phyloP scores from a whole-genome alignment of 2,888 invertebrate species.

The Drosophila neonasuta region DNA sequence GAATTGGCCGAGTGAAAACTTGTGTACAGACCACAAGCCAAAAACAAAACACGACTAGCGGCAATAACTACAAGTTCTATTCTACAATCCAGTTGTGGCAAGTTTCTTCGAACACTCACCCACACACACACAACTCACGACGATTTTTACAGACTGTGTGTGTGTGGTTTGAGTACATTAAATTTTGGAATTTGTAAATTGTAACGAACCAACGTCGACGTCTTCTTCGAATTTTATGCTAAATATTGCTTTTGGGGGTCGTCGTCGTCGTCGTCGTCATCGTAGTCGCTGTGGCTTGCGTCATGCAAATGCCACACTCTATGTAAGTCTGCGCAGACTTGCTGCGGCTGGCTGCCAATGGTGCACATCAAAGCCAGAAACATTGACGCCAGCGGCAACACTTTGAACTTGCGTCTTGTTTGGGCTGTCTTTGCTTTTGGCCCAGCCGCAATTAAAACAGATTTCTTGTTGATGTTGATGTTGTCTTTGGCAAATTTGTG shows the following conservation, averaged over 20 bases:
- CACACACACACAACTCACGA: slow-evolving; percentile 54
- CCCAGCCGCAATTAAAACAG: slow-evolving; percentile 71
- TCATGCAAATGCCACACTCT: slow-evolving; percentile 8
- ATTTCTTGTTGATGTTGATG: slow-evolving; percentile 67
- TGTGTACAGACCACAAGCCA: slow-evolving; percentile 29
- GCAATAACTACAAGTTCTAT: slow-evolving; percentile 33
- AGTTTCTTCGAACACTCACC: slow-evolving; percentile 1
- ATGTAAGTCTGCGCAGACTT: slow-evolving; percentile 18
- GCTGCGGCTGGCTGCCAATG: slow-evolving; percentile 33
- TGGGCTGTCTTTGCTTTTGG: slow-evolving; percentile 54
- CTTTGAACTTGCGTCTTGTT: slow-evolving; percentile 70
- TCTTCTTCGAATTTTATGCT: slow-evolving; percentile 51
- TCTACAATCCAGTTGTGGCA: slow-evolving; percentile 2
- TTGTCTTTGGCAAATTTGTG: slow-evolving; percentile 73
- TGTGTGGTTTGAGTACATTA: slow-evolving; percentile 16
- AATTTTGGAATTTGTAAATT: slow-evolving; percentile 18
- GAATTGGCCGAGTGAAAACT: slow-evolving; percentile 50
- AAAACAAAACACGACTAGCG: background rate
- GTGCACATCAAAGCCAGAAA: slow-evolving; percentile 66
- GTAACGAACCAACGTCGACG: background rate
- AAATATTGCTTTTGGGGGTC: slow-evolving; percentile 41
- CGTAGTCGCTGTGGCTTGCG: background rate
- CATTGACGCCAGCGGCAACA: slow-evolving; percentile 58
- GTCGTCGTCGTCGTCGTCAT: too few relatives aligned
- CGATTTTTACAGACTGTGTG: slow-evolving; percentile 44